Evolutionary conservation across 2,797 vertebrate species (phyloP), one percentile per base, ranked within the genome.

Genomic region (Typhlichthys subterraneus): DNA sequence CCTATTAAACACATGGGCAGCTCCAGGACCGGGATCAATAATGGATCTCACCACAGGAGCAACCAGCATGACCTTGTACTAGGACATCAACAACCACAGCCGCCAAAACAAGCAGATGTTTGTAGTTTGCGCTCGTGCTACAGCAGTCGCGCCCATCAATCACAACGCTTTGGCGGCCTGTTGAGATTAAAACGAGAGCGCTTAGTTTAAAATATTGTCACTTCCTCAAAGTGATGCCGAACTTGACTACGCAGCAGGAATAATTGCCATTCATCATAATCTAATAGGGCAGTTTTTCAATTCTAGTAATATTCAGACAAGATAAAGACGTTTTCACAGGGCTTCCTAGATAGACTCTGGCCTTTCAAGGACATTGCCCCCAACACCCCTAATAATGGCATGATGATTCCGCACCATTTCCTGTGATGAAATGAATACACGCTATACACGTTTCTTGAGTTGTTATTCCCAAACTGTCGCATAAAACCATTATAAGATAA

Each of bases 1-100:
- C 83, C 87, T 83, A 90, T 89, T 88, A 89, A 86, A 85, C 80
- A 85, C 83, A 82, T 83, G 80, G 77, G 77, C 85, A 84, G 89
- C 84, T 82, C 82, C 71, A 67, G 86, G 81, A 86, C 83, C 69
- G 61, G 45, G 72, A 88, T 92, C 87, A 84, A 91, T 91, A 85
- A 81, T 77, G 68, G 80, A 84, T 87, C 81, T 84, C 84, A 80
- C 88, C 71, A 72, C 79, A 63, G 83, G 86, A 83, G 73, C 61
- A 81, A 78, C 76, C 68, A 53, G 73, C 65, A 52, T 87, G 88
- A 88, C 87, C 87, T 87, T 85, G 84, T 63, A 73, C 59, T 45
- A 59, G 63, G 70, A 79, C 75, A 23, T 66, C 75, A 77, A 70
- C 64, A 75, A 75, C 66, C 61, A 50, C 61, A 61, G 75, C 63